A percentile compares a stretch with the other conserved stretches of the same genome.
Conservation (phyloP, 2,797 vertebrate species). For the Peromyscus aztecus region DNA sequence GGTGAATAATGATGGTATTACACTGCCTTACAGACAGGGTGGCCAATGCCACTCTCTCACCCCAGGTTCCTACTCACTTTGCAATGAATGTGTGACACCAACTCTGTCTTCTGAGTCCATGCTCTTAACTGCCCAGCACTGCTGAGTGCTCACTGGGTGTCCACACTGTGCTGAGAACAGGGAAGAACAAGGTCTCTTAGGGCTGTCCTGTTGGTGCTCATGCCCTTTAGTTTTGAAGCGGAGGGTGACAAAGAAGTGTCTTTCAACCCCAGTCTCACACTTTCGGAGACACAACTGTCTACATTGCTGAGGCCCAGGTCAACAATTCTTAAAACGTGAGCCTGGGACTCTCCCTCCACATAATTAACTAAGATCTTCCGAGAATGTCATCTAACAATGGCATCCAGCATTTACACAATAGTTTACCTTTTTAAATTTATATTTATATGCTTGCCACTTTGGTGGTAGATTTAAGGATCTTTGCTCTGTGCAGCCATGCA, state of each 20-base stretch:
- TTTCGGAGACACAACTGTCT: neutral
- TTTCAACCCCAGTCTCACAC: neutral
- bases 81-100: neutral
- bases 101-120: neutral
- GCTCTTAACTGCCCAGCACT: neutral
- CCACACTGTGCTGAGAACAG: slow-evolving; percentile 3
- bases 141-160: neutral
- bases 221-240: neutral
- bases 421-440: slow-evolving; percentile 27
- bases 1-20: neutral
- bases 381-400: neutral
- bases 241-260: neutral
- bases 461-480: slow-evolving; percentile 1
- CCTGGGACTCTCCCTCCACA: neutral
- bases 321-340: slow-evolving; percentile 22
- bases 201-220: neutral
- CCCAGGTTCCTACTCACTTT: neutral
- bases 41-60: neutral
- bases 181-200: neutral
- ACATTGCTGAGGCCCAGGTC: neutral
- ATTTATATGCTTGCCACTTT: slow-evolving; percentile 39
- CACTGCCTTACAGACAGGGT: neutral
- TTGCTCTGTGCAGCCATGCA: neutral
- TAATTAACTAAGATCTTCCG: neutral
- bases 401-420: slow-evolving; percentile 33